Evolutionary conservation across 53 echinoderm and acorn worm species (phyloP).

Genomic region (Luidia sarsii): DNA sequence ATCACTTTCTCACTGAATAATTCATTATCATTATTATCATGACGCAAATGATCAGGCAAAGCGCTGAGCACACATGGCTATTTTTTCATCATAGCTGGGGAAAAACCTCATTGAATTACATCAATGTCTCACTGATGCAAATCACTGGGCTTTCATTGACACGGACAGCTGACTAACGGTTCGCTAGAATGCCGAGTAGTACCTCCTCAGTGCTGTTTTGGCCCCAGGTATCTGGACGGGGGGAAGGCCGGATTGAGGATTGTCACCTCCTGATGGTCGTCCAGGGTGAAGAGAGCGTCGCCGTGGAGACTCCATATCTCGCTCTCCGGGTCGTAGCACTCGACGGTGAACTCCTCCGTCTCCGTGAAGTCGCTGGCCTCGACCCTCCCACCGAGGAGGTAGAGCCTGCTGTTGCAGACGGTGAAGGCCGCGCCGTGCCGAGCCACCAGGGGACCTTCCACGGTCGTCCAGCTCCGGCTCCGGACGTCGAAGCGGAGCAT

Average conservation of each 20-base stretch:
- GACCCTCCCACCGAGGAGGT: conserved; percentile 46
- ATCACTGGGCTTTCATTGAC: too few species aligned
- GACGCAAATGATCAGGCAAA: too few species aligned
- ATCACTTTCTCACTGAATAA: too few species aligned
- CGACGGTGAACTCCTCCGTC: conserved; percentile 27
- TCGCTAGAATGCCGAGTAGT: too few species aligned
- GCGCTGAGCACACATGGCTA: too few species aligned
- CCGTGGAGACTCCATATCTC: conserved; percentile 54
- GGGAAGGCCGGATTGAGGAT: conserved; percentile 36
- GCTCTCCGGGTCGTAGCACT: conserved; percentile 41
- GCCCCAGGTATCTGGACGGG: conserved; percentile 39
- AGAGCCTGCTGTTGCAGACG: conserved; percentile 56
- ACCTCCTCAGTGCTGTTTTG: conserved; percentile 46
- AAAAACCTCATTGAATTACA: too few species aligned
- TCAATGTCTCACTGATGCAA: too few species aligned
- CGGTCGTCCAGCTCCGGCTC: conserved; percentile 1
- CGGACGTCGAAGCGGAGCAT: conserved; percentile 25
- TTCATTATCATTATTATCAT: too few species aligned
- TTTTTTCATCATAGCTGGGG: neutral
- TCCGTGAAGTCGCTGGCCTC: conserved; percentile 26
- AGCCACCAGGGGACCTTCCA: conserved; percentile 40
- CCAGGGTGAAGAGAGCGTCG: neutral
- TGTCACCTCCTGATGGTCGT: conserved; percentile 26
- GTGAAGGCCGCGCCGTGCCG: conserved; percentile 21
- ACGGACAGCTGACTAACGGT: too few species aligned